These are phyloP conservation scores for Synanthedon andrenaeformis DNA, from an alignment of 2,888 invertebrate genomes.

Conservation along the genomic window DNA sequence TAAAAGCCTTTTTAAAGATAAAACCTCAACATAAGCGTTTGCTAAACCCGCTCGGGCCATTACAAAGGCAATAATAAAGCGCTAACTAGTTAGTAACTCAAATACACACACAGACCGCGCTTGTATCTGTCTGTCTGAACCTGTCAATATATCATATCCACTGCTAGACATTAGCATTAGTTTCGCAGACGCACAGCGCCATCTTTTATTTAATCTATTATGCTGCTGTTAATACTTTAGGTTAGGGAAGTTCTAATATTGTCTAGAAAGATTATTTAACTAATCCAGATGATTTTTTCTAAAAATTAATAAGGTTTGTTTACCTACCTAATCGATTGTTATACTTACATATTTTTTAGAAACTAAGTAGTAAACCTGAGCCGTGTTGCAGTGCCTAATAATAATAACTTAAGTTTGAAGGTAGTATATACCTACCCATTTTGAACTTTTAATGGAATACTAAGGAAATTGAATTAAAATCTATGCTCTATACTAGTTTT, in stretches of 20 bases:
- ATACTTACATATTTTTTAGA: too few relatives aligned
- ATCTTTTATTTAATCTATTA: conserved; percentile 42
- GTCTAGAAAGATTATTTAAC: not conserved
- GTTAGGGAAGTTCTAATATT: not conserved
- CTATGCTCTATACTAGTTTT: too few relatives aligned
- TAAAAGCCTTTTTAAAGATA: not conserved
- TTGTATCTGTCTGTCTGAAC: conserved; percentile 35
- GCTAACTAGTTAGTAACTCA: conserved; percentile 28
- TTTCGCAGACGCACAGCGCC: conserved; percentile 34
- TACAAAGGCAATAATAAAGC: conserved; percentile 35
- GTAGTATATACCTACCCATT: too few relatives aligned
- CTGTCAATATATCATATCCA: conserved; percentile 58
- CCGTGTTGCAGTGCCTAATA: too few relatives aligned
- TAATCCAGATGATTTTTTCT: not conserved
- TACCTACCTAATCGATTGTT: too few relatives aligned
- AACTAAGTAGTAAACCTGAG: too few relatives aligned
- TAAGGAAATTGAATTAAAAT: too few relatives aligned
- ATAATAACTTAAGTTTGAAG: too few relatives aligned
- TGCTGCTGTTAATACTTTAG: not conserved
- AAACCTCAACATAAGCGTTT: not conserved
- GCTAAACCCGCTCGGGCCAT: not conserved
- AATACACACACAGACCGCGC: conserved; percentile 3
- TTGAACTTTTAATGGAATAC: too few relatives aligned
- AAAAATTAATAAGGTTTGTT: not conserved
- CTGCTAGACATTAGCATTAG: conserved; percentile 50